phyloP scores from a whole-genome alignment of 2,113 vertebrate species.

The mouse (Mus musculus) region DNA sequence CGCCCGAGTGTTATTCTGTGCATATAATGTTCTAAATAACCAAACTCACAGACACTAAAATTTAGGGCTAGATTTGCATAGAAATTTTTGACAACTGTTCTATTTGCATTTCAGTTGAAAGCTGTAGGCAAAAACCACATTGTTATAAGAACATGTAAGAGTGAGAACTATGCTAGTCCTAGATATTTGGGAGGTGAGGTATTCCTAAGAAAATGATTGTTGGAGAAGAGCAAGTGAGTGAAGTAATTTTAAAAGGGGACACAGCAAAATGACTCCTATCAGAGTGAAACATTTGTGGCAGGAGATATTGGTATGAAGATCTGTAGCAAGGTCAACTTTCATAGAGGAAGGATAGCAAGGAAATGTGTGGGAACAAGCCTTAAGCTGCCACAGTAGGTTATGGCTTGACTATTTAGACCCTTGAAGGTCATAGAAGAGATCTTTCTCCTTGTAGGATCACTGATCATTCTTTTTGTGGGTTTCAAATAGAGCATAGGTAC shows the following conservation, averaged over 20 bases:
- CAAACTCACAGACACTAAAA: not conserved
- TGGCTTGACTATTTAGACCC: not conserved
- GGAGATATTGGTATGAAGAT: not conserved
- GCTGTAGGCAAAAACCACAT: not conserved
- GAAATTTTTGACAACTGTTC: not conserved
- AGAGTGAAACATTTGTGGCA: not conserved
- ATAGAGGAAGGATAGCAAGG: not conserved
- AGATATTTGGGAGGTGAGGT: not conserved
- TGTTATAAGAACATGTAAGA: not conserved
- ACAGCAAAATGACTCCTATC: not conserved
- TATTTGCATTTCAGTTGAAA: not conserved
- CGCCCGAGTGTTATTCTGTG: not conserved
- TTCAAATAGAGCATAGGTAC: not conserved
- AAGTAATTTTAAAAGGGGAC: not conserved
- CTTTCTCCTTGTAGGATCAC: not conserved
- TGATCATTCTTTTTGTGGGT: not conserved
- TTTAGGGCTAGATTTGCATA: not conserved
- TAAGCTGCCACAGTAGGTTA: not conserved
- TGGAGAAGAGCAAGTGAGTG: not conserved
- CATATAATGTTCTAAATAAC: conserved; percentile 6
- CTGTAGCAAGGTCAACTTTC: conserved; percentile 15
- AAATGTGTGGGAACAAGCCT: not conserved
- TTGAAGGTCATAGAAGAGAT: not conserved
- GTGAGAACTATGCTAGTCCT: not conserved
- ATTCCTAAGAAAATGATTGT: not conserved